Base-by-base conservation (phyloP, 2,888 invertebrate species). In the Agapetus fuscipes region DNA sequence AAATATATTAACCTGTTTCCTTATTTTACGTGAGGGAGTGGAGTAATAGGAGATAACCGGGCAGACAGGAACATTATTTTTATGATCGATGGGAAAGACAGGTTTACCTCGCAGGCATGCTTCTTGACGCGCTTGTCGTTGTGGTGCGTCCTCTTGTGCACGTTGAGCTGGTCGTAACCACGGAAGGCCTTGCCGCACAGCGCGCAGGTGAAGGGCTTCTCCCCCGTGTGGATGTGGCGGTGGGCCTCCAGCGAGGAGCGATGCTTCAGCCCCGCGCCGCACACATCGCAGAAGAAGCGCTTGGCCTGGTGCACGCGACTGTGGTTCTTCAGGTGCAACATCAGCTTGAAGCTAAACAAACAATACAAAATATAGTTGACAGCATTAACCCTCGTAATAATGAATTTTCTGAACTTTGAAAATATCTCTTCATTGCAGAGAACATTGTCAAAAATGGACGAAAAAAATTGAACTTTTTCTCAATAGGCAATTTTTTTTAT, bases 111-210 rank as follows among this genome's bases (percentile, higher is more conserved):
- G 20, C 47, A 47, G 6, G 47, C 27, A 30, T 44, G 39, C 10
- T n/a, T n/a, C n/a, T n/a, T n/a, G n/a, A n/a, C n/a, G n/a, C 42
- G 28, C 34, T 44, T 44, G 33, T 44, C 44, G 3, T 39, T 39
- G 11, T 44, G 41, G 34, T 47, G 47, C 1, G 42, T 44, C 25
- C 42, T 41, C 6, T 31, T 28, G 30, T 47, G 47, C 3, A 42
- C 30, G 2, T 44, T 26, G 6, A 47, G 32, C 34, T 47, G 44
- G 14, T 41, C 42, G 3, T 39, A 16, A 11, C 44, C 47, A 0
- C 47, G 33, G 42, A 47, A 47, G n/a, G 34, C 30, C 2, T 42
- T 37, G 11, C 47, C 47, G 16, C 47, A 47, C 9, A 29, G 34
- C 14, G 39, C 26, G 29, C 47, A 47, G 13, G 41, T 31, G 30